These are phyloP conservation scores for Phlogophora meticulosa DNA, from an alignment of 2,888 invertebrate genomes.

Conservation along the genomic window DNA sequence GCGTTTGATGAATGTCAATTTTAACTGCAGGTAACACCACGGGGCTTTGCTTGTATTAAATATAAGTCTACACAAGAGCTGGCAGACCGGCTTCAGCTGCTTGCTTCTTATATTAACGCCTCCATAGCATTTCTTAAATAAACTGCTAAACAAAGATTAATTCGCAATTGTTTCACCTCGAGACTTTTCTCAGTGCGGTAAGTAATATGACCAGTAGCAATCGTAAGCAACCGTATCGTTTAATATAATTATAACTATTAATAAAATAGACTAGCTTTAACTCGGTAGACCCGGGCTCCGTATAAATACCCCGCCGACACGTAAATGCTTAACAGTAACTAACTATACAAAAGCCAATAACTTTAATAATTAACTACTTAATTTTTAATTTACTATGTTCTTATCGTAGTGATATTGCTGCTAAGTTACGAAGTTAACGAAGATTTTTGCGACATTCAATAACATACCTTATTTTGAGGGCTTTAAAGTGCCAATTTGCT, in stretches of 20 bases:
- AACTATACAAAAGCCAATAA: conserved; percentile 58
- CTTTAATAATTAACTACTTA: conserved; percentile 28
- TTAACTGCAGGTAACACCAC: no score
- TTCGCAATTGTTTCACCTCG: no score
- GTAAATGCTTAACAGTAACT: conserved; percentile 57
- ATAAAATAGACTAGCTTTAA: conserved; percentile 67
- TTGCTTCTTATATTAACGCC: no score
- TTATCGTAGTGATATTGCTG: conserved; percentile 16
- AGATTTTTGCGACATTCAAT: not conserved
- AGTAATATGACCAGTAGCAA: conserved; percentile 8
- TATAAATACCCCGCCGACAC: conserved; percentile 54
- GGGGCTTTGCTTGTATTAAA: no score
- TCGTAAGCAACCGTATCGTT: conserved; percentile 24
- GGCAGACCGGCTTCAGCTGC: no score
- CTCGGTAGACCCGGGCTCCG: conserved; percentile 45
- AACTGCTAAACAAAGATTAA: no score
- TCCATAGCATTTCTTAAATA: no score
- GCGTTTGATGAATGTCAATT: no score
- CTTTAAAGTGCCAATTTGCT: not conserved
- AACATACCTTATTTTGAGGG: not conserved
- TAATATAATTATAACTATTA: conserved; percentile 34
- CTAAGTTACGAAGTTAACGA: not conserved
- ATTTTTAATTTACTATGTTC: conserved; percentile 6
- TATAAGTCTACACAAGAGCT: no score
- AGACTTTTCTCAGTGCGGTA: not conserved